Evolutionary conservation across 2,888 invertebrate species (phyloP), one percentile per base, ranked within the genome.

Genomic region (Chelonus formosanus): DNA sequence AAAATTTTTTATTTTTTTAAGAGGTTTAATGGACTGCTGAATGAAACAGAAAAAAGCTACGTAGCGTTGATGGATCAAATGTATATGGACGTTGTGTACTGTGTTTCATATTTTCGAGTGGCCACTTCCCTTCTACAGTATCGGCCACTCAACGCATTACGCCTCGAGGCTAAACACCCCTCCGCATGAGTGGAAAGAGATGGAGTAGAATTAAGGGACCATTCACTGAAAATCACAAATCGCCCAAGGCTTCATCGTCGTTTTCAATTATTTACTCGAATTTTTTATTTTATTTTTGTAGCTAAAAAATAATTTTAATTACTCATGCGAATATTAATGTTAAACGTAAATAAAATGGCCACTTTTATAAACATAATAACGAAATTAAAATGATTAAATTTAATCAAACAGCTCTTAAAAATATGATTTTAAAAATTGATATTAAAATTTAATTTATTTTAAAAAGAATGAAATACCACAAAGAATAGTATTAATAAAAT

Each of bases 131-230:
- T 52, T 53, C 56, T 53, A 61, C 61, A 31, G 34, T 63, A 63
- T 34, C 61, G 57, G 58, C 40, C 58, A 67, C 54, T 62, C 67
- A 53, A 53, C 62, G 62, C 44, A 45, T 44, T 58, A 36, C 58
- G 58, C 62, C 67, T 40, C 52, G 58, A 62, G 58, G 58, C 58
- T 57, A 62, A 54, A 67, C 55, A 55, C 54, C 52, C 57, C 52
- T 57, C 20, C 47, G 36, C 34, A 20, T 8, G 32, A 56, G 32
- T 43, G 32, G 40, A 43, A 40, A 40, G 50, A 40, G 60, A 36
- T 43, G 52, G 72, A 70, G 75, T 73, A 72, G 74, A 77, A 77
- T 78, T 76, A 76, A 76, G 74, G 74, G 74, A 69, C 69, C 72
- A 76, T 76, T 76, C 75, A 75, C 70, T 71, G 73, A 69, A 76